These are phyloP conservation scores for Myzus persicae DNA, from an alignment of 1,140 invertebrate species.

Conservation along the genomic window DNA sequence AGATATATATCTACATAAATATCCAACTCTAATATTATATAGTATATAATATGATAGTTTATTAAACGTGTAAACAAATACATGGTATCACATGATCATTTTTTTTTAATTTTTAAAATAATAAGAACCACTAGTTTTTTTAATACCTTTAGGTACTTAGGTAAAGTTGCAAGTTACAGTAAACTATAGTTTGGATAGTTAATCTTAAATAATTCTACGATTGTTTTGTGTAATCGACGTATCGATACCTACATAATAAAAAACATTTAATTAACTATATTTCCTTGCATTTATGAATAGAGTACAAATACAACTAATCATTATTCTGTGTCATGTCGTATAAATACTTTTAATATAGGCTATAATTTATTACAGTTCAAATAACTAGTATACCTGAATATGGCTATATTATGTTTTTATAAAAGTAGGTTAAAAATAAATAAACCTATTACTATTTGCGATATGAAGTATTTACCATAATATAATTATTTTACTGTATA, in stretches of 20 bases:
- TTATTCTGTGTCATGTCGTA: background rate
- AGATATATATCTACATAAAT: too few relatives aligned
- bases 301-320: background rate
- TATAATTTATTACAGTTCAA: background rate
- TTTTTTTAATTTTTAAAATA: background rate
- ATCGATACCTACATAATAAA: too few relatives aligned
- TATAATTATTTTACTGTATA: background rate
- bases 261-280: too few relatives aligned
- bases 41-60: background rate
- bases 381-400: too few relatives aligned
- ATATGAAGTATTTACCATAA: background rate
- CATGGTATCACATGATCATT: too few relatives aligned
- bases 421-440: background rate
- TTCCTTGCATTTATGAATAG: background rate
- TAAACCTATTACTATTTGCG: background rate
- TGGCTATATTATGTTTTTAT: background rate
- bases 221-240: too few relatives aligned
- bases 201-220: background rate
- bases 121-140: background rate
- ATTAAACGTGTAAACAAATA: background rate
- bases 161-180: background rate
- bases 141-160: background rate
- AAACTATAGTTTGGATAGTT: background rate
- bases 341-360: background rate
- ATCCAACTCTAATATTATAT: too few relatives aligned